Conservation (phyloP, 2,113 vertebrate genomes). For the Thinocorus orbignyianus region DNA sequence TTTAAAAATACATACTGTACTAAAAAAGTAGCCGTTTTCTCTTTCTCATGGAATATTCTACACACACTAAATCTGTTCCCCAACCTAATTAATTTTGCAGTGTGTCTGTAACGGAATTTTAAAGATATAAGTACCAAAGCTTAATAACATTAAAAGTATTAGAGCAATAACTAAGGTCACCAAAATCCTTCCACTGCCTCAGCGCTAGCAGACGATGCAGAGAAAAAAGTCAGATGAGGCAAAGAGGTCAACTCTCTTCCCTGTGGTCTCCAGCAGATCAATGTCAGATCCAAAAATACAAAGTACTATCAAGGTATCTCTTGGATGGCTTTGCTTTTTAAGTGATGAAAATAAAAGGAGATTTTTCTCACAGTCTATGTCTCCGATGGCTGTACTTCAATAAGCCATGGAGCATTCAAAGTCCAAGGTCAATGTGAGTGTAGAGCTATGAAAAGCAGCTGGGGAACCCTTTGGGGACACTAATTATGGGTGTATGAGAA, state of each 20-base stretch:
- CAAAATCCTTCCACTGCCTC: background rate
- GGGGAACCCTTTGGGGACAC: background rate
- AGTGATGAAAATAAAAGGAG: background rate
- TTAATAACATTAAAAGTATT: background rate
- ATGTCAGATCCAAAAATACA: background rate
- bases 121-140: background rate
- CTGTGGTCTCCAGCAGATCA: background rate
- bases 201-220: background rate
- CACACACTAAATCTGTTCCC: background rate
- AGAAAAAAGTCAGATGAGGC: background rate
- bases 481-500: slow-evolving; percentile 25
- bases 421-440: background rate
- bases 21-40: background rate
- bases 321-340: background rate
- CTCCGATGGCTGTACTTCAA: background rate
- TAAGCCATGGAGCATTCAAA: background rate
- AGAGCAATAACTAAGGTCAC: background rate
- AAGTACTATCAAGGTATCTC: background rate
- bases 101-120: background rate
- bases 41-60: background rate
- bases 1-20: background rate
- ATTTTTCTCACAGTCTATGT: background rate
- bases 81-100: background rate
- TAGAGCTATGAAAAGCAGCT: slow-evolving; percentile 39
- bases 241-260: background rate